Conservation (phyloP, 2,113 vertebrate species). For the Vulpes ferrilata region DNA sequence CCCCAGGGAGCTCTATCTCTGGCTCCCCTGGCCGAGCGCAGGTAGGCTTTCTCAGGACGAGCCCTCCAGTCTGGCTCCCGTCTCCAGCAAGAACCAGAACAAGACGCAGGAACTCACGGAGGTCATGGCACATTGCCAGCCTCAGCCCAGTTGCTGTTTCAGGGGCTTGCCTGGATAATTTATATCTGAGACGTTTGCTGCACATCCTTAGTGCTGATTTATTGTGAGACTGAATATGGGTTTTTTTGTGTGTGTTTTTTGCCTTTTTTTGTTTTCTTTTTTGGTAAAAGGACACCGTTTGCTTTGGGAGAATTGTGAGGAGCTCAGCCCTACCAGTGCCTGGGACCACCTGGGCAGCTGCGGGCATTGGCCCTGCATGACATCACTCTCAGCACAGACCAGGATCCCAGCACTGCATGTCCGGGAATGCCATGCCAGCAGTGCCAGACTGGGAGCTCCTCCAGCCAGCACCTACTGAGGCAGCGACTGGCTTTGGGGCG, state of each 20-base stretch:
- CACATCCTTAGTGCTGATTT: neutral
- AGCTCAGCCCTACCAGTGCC: neutral
- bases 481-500: slow-evolving; percentile 10
- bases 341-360: neutral
- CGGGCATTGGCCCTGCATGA: neutral
- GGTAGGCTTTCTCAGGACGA: neutral
- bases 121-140: neutral
- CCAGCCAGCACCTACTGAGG: neutral
- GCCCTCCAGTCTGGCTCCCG: neutral
- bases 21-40: accelerated
- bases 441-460: slow-evolving; percentile 38
- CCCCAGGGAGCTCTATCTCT: accelerated
- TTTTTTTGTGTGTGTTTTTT: neutral
- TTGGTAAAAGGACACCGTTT: neutral
- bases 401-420: slow-evolving; percentile 60
- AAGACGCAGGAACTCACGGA: neutral
- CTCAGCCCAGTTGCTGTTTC: neutral
- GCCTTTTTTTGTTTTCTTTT: neutral
- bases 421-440: neutral
- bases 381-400: slow-evolving; percentile 50
- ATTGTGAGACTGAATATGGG: neutral
- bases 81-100: neutral
- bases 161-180: neutral
- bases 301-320: neutral
- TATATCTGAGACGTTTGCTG: neutral